These are phyloP conservation scores for Oxytorus armatus DNA, from an alignment of 2,888 invertebrate species.

Conservation along the genomic window DNA sequence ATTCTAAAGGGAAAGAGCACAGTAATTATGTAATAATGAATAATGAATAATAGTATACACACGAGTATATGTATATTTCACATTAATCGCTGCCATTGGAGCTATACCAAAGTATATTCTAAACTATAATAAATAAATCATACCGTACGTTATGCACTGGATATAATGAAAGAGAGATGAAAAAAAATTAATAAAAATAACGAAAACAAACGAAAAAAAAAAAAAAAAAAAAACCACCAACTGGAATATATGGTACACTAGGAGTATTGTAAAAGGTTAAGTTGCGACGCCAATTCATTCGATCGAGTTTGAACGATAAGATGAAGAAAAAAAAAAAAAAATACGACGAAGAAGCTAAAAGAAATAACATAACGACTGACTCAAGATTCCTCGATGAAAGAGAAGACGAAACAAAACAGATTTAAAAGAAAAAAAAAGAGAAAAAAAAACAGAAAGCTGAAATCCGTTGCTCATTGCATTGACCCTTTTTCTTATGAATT, in stretches of 20 bases:
- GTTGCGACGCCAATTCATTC: slow-evolving; percentile 51
- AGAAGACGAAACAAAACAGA: slow-evolving; percentile 38
- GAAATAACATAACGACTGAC: slow-evolving; percentile 62
- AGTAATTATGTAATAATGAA: slow-evolving; percentile 64
- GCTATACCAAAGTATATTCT: slow-evolving; percentile 82
- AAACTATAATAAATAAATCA: slow-evolving; percentile 79
- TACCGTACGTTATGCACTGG: slow-evolving; percentile 73
- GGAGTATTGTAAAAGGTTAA: slow-evolving; percentile 51
- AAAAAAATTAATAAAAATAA: slow-evolving; percentile 50
- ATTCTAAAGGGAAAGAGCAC: slow-evolving; percentile 71
- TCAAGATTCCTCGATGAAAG: slow-evolving; percentile 62
- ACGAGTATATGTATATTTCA: slow-evolving; percentile 78
- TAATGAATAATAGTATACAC: slow-evolving; percentile 70
- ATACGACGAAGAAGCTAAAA: slow-evolving; percentile 51
- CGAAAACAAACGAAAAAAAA: slow-evolving; percentile 37
- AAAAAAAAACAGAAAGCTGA: slow-evolving; percentile 64
- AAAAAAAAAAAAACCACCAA: slow-evolving; percentile 52
- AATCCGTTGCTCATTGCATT: slow-evolving; percentile 74
- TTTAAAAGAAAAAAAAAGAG: slow-evolving; percentile 53
- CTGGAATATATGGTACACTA: slow-evolving; percentile 66
- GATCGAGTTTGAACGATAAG: slow-evolving; percentile 53
- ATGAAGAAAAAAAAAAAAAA: slow-evolving; percentile 29
- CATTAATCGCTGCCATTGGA: slow-evolving; percentile 81
- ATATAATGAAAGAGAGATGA: slow-evolving; percentile 66
- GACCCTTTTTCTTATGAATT: slow-evolving; percentile 74